Base-by-base conservation (phyloP, 2,888 invertebrate species). In the Zelleria hepariella region DNA sequence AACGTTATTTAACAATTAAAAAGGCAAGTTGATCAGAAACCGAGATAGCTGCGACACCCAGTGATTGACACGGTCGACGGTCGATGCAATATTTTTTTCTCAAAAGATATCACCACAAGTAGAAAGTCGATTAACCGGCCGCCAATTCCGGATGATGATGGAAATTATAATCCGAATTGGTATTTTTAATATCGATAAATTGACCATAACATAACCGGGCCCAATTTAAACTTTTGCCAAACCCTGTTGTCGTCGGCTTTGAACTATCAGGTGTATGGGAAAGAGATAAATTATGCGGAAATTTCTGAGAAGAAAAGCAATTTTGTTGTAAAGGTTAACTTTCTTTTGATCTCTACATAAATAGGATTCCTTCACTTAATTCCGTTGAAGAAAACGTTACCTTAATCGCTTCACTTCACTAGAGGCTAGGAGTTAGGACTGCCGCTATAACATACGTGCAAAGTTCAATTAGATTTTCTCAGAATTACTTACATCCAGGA, bases 1-100 rank as follows among this genome's bases (percentile, higher is more conserved):
- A 63, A 68, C 72, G 70, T 79, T 79, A 81, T 77, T 72, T 68
- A 82, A 80, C 74, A 77, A 80, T 77, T 77, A 78, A 60, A 70
- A 71, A 66, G 75, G 74, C 74, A 73, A 73, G 68, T 72, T 66
- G 75, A 73, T 77, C 68, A 72, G 67, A 55, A 55, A 62, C 64
- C 64, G 63, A 68, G 73, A 73, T 75, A 75, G 70, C 69, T 62
- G 68, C 68, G 71, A 70, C 72, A 71, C 70, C 71, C 72, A 66
- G 63, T 70, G 69, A 70, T 66, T 69, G 69, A 72, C 68, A 68
- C 62, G 61, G 63, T 42, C 61, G 61, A 64, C 64, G 65, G 63
- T 27, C 32, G 32, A 55, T 24, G 32, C 27, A 55, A 27, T 26
- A 55, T 55, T 20, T 27, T n/a, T 55, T 55, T 27, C 27, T 27